A percentile compares a stretch with the other conserved stretches of the same genome.
Conservation (phyloP, 2,113 vertebrate species). For the Fulmarus glacialis region DNA sequence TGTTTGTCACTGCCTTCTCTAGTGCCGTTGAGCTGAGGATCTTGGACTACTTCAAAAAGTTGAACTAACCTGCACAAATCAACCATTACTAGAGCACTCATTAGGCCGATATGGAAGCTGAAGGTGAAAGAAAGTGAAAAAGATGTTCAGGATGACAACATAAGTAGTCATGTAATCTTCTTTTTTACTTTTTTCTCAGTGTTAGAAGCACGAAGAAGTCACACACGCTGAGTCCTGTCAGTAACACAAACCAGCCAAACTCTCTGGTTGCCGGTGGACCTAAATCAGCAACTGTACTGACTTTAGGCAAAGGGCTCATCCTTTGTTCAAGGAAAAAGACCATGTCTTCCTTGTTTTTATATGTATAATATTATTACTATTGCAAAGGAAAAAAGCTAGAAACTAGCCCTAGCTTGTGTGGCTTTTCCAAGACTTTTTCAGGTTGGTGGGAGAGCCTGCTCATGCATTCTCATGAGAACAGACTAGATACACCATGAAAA, state of each 20-base stretch:
- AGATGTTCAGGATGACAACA: neutral
- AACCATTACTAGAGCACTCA: rapidly evolving
- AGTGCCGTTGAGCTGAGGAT: neutral
- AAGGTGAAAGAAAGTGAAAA: neutral
- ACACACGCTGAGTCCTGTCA: neutral
- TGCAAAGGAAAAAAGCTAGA: neutral
- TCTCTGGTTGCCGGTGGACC: neutral
- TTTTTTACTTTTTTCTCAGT: neutral
- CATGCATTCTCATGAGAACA: neutral
- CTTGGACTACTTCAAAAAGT: neutral
- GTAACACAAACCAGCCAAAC: neutral
- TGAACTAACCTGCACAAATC: neutral
- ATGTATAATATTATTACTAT: too few relatives aligned
- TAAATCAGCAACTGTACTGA: neutral
- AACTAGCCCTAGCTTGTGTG: neutral
- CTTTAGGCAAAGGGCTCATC: neutral
- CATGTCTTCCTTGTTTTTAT: neutral
- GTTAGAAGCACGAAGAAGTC: neutral
- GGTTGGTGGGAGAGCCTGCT: neutral
- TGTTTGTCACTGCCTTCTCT: neutral
- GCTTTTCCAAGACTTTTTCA: neutral
- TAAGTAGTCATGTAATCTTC: neutral
- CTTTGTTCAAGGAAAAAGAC: neutral
- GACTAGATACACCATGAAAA: neutral
- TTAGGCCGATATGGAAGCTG: neutral